Conservation (phyloP, 2,797 vertebrate genomes). For the Cottoperca gobio region DNA sequence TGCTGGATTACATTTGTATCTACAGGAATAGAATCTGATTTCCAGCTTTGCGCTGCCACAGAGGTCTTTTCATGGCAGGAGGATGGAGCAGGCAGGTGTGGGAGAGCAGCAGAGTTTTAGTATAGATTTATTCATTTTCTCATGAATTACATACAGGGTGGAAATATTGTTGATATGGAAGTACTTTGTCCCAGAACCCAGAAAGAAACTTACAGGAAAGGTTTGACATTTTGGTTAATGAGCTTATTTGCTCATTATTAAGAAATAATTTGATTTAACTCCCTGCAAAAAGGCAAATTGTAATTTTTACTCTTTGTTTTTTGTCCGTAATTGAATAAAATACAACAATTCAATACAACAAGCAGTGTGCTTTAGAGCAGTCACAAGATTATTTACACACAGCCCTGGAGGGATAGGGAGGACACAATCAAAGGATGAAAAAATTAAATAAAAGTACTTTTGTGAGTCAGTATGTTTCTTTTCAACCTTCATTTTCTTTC, state of each 20-base stretch:
- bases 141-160: not conserved
- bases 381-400: too few species aligned
- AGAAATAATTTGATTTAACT: too few species aligned
- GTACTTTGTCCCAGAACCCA: not conserved
- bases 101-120: not conserved
- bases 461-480: too few species aligned
- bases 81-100: not conserved
- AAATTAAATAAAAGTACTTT: too few species aligned
- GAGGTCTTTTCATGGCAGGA: slow-evolving; percentile 10
- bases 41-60: slow-evolving; percentile 32
- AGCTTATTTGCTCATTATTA: not conserved
- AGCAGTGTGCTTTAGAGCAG: too few species aligned
- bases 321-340: too few species aligned
- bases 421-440: too few species aligned
- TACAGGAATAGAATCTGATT: slow-evolving; percentile 71
- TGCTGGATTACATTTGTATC: slow-evolving; percentile 61
- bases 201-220: not conserved
- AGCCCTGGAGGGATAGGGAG: too few species aligned
- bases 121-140: not conserved
- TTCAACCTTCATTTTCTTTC: too few species aligned
- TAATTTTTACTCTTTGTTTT: too few species aligned
- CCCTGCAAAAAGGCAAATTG: too few species aligned
- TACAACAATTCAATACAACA: too few species aligned
- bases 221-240: not conserved
- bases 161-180: not conserved